Conservation (phyloP, 2,888 invertebrate species). For the Homarus gammarus region DNA sequence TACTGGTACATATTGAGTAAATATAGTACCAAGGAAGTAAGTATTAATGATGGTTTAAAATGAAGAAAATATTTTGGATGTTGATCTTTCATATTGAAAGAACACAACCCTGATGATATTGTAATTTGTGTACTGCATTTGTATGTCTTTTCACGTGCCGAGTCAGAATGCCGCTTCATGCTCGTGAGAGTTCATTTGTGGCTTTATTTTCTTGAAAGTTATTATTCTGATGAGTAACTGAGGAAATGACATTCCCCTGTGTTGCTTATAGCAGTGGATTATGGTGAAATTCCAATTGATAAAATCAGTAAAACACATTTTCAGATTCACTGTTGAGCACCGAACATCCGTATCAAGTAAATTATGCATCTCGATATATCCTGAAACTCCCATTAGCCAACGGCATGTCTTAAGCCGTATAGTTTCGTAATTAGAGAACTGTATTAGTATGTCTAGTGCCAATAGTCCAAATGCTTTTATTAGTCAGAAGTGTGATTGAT, state of each 20-base stretch:
- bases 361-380: not conserved
- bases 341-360: not conserved
- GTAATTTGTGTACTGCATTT: not conserved
- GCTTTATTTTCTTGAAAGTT: not conserved
- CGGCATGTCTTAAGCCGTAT: not conserved
- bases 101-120: not conserved
- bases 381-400: not conserved
- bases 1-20: not conserved
- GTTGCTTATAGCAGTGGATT: too few relatives aligned
- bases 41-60: not conserved
- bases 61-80: not conserved
- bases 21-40: not conserved
- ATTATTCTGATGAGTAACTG: not conserved
- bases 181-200: not conserved
- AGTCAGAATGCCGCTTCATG: not conserved
- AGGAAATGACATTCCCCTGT: too few relatives aligned
- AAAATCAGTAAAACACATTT: too few relatives aligned
- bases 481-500: slow-evolving; percentile 12
- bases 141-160: not conserved
- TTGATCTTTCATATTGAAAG: not conserved
- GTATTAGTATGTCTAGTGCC: slow-evolving; percentile 16
- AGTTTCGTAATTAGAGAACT: not conserved
- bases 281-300: too few relatives aligned
- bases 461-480: slow-evolving; percentile 2
- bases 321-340: too few relatives aligned